A percentile compares a stretch with the other conserved stretches of the same genome.
Conservation (phyloP, 2,113 vertebrate genomes). For the Rissa tridactyla region DNA sequence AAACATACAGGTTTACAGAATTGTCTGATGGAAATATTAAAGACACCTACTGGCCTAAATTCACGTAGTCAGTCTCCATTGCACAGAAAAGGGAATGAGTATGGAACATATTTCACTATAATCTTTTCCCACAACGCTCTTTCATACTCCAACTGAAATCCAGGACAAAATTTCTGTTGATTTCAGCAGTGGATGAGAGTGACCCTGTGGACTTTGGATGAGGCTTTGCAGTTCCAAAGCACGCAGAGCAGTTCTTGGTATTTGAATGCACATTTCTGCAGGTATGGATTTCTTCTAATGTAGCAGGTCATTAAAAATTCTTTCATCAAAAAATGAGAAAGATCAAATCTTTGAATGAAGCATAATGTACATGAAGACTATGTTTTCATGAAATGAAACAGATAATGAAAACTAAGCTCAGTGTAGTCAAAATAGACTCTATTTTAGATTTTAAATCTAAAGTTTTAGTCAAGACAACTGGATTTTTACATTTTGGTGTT, state of each 20-base stretch:
- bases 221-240: background rate
- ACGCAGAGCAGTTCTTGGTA: background rate
- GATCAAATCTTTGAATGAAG: background rate
- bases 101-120: background rate
- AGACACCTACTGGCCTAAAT: background rate
- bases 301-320: background rate
- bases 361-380: background rate
- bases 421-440: background rate
- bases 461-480: background rate
- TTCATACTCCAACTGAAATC: background rate
- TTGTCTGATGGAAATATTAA: background rate
- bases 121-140: background rate
- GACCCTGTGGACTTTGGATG: background rate
- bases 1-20: background rate
- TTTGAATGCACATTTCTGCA: background rate
- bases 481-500: background rate
- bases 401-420: background rate
- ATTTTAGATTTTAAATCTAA: background rate
- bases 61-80: background rate
- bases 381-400: background rate
- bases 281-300: background rate
- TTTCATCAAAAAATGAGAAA: background rate
- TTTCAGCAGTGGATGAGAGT: background rate
- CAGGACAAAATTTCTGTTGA: background rate
- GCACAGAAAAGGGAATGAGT: background rate